phyloP scores from a whole-genome alignment of 2,113 vertebrate species.

The Anser brachyrhynchus region DNA sequence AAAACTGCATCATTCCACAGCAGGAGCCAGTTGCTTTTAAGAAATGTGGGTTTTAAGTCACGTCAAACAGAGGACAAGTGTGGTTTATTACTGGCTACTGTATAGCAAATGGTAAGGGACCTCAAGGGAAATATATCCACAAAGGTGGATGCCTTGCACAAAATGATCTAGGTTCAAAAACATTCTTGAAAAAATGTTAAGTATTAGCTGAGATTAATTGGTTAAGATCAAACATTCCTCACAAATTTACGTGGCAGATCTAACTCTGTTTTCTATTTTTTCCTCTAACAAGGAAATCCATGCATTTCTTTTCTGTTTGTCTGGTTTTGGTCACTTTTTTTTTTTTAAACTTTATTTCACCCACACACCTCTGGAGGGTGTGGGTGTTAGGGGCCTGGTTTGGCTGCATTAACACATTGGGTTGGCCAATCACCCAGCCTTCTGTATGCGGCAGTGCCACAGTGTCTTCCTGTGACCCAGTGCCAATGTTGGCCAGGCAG shows the following conservation, averaged over 20 bases:
- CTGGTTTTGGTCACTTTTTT: neutral
- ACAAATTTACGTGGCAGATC: neutral
- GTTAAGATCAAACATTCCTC: constrained; percentile 8
- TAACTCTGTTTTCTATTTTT: neutral
- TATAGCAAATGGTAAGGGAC: constrained; percentile 3
- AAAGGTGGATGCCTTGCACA: constrained; percentile 19
- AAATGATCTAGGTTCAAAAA: neutral
- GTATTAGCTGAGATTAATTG: constrained; percentile 12
- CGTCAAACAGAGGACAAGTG: constrained; percentile 1
- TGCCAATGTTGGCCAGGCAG: neutral
- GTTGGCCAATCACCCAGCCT: neutral
- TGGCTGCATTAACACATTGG: neutral
- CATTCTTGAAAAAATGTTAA: neutral
- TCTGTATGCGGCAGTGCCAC: neutral
- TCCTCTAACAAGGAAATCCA: neutral
- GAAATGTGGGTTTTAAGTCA: constrained; percentile 26
- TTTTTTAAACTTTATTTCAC: neutral
- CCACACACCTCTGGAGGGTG: neutral
- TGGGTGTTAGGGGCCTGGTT: neutral
- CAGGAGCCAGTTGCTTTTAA: constrained; percentile 44
- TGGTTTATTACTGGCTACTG: neutral
- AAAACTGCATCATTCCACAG: constrained; percentile 56
- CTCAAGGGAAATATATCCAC: neutral
- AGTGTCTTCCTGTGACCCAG: fast-evolving
- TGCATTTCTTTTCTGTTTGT: neutral